Conservation (phyloP, 2,797 vertebrate species). For the Tragopan temminckii region DNA sequence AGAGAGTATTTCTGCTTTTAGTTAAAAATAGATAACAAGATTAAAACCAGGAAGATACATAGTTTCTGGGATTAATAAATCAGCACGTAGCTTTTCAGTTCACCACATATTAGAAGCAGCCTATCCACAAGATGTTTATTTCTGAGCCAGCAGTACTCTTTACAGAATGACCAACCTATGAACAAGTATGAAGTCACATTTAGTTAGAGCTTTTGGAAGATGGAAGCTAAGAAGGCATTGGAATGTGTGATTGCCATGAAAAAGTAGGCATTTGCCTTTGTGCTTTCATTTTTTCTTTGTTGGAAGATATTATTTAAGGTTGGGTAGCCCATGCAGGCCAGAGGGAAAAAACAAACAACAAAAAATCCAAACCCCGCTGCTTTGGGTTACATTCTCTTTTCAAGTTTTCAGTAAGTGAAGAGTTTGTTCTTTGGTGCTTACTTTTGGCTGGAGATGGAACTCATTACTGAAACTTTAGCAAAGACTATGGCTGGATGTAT, state of each 20-base stretch:
- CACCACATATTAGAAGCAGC: background rate
- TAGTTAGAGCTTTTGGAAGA: conserved; percentile 32
- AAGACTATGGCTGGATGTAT: background rate
- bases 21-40: background rate
- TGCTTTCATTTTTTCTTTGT: background rate
- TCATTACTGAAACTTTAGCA: background rate
- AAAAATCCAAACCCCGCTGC: background rate
- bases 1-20: conserved; percentile 12
- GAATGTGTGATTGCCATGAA: conserved; percentile 11
- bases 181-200: conserved; percentile 21
- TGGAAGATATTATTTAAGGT: conserved; percentile 12
- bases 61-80: conserved; percentile 3
- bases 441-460: background rate
- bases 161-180: background rate
- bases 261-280: background rate
- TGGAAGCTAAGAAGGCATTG: background rate
- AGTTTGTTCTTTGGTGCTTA: background rate
- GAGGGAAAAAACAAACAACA: background rate
- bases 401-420: background rate
- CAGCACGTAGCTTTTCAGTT: background rate
- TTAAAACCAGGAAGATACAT: background rate
- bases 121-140: background rate
- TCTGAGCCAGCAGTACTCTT: background rate
- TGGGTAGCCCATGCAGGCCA: background rate
- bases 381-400: background rate